Base-by-base conservation (phyloP, 2,797 vertebrate genomes). In the Notolepis coatsorum region DNA sequence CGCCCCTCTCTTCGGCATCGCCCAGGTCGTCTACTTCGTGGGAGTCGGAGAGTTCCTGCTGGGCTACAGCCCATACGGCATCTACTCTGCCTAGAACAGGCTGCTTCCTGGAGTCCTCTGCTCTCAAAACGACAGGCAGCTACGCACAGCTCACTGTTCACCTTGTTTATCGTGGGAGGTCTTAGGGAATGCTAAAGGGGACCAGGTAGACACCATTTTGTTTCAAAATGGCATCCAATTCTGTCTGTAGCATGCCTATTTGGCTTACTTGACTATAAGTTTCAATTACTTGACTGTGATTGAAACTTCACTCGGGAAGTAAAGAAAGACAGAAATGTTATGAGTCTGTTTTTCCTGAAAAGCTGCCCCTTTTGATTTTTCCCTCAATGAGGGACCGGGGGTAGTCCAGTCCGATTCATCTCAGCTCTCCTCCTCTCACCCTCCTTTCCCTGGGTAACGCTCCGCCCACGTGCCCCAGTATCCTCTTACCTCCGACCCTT, bases 1-100 rank as follows among this genome's bases (percentile, higher is more conserved):
- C 12, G 94, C 94, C n/a, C 94, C 94, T 6, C 91, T 95, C 57
- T 95, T 95, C 55, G 94, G 94, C 35, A 95, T 95, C 50, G 94
- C 89, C 7, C 94, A 95, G 84, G 93, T 95, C 37, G 79, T 95
- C 67, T 95, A 95, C 78, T 91, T 90, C 61, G 85, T 94, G 1
- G 93, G 93, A 30, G 93, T 95, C 25, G 94, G 94, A 75, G 94
- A 95, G 76, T 88, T 90, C 49, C 51, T 96, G 61, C 80, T 95
- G 48, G 93, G 91, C 4, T 92, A 90, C 82, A 90, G 76, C 2
- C 92, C 92, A 21, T 81, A 88, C 69, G 90, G 80, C 68, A 84
- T 92, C 75, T 92, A 81, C 80, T 88, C 92, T 49, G 73, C 84
- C 68, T 92, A 88, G 89, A 62, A 76, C 27, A 61, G 68, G 23